These are phyloP conservation scores for Echinometra lucunter DNA, from an alignment of 53 echinoderm and acorn worm genomes.

Conservation along the genomic window DNA sequence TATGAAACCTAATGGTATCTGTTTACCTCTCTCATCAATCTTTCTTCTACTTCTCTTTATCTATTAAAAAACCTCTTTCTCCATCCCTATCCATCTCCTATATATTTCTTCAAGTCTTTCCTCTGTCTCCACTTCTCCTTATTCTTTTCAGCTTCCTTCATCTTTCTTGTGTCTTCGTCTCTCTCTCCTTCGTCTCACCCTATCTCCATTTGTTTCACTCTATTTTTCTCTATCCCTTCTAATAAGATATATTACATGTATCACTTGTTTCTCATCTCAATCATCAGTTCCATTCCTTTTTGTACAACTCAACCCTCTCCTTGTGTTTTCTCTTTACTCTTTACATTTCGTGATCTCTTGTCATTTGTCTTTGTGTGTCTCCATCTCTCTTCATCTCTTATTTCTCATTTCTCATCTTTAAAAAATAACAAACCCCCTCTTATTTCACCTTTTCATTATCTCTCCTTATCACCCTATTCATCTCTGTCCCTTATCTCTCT, in stretches of 20 bases:
- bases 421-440: no score
- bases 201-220: not conserved
- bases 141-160: not conserved
- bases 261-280: not conserved
- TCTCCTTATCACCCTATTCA: not conserved
- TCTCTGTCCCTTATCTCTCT: not conserved
- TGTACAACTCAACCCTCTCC: not conserved
- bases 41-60: not conserved
- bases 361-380: not conserved
- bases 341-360: not conserved
- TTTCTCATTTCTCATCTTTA: not conserved
- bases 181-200: no score
- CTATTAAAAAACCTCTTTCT: not conserved
- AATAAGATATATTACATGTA: not conserved
- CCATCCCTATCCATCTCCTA: not conserved
- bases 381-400: not conserved
- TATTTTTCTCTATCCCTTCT: not conserved
- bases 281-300: not conserved
- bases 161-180: not conserved
- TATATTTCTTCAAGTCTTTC: no score
- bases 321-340: not conserved
- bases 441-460: not conserved
- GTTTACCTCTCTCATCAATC: no score
- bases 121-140: not conserved
- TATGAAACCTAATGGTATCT: no score